Base-by-base conservation (phyloP, 1,140 invertebrate species). In the Microplitis demolitor region DNA sequence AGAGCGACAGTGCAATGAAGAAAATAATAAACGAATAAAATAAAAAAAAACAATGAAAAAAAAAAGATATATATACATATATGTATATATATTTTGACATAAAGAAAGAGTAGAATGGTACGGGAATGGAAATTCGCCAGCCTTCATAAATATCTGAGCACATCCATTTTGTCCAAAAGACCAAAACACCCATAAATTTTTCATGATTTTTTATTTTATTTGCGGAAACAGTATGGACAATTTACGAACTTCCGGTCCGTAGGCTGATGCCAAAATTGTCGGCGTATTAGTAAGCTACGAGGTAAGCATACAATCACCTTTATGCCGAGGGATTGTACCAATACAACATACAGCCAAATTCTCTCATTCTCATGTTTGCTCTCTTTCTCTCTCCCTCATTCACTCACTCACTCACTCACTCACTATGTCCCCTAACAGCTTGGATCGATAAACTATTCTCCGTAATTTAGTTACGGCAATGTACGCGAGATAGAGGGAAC, bases 381-480 rank as follows among this genome's bases (percentile, higher is more conserved):
- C 39, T 45, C 24, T 45, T 9, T 45, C 39, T 45, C 39, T 45
- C 39, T 45, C 39, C 5, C 39, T 8, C 39, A 5, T 11, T 8
- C 39, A 45, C 39, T 45, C 6, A 11, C 39, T 45, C 39, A 45
- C 39, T 45, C 6, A 11, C 39, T 45, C 24, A 11, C 11, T 45
- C 6, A 11, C 58, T 16, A 35, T 24, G 13, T 35, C 39, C 34
- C 69, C n/a, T 35, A 37, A 63, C 33, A 72, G 54, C 62, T 3
- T 4, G 64, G 71, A 79, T 79, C 78, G 75, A 78, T 78, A 79
- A 78, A 78, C 77, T 75, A 79, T 79, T 74, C 71, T 70, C 72
- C 58, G 56, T 68, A 53, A 51, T 79, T 70, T 72, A 60, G 70
- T 75, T 76, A 73, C 62, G 51, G 39, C 24, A 37, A 66, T 64